Base-by-base conservation (phyloP, 1,140 invertebrate genomes). In the Magallana gigas region DNA sequence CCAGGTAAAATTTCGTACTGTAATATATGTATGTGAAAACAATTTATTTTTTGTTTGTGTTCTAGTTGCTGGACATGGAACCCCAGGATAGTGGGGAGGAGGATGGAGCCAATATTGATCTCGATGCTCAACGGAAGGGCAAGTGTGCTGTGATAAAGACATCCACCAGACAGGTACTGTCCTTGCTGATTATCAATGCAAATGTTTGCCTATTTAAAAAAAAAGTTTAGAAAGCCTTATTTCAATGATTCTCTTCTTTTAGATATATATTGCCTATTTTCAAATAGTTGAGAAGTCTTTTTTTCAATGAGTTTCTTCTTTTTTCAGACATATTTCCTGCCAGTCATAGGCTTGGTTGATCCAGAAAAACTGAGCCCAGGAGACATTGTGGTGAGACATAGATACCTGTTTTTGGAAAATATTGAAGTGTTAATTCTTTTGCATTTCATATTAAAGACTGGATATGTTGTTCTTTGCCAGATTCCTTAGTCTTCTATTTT, bases 101-200 rank as follows among this genome's bases (percentile, higher is more conserved):
- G 95, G 99, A 99, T 95, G 99, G 99, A 14, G 99, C 99, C 1
- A 99, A 99, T 84, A 98, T 99, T 29, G 99, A 99, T 95, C 95
- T 99, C 59, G 99, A 99, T 95, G 98, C 99, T 7, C 98, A 99
- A 94, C 96, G 99, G 57, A 99, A 99, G 95, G 99, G 99, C 68
- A 99, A 99, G 96, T 99, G 99, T 96, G 99, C 99, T 14, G 99
- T 99, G 48, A 99, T 99, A 90, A 99, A 99, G 95, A 99, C 99
- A 0, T 99, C 99, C 0, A 99, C 99, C 0, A 96, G 99, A 92
- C 99, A 97, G 94, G 96, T 96, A 91, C 16, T 57, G 18, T 80
- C 0, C 1, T 48, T 80, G 1, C 0, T 16, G 23, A 12, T 56
- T 9, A 23, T 80, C 62, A 64, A 48, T 48, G 36, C 3, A 48